Conservation (phyloP, 2,797 vertebrate species). For the Girardinus metallicus region DNA sequence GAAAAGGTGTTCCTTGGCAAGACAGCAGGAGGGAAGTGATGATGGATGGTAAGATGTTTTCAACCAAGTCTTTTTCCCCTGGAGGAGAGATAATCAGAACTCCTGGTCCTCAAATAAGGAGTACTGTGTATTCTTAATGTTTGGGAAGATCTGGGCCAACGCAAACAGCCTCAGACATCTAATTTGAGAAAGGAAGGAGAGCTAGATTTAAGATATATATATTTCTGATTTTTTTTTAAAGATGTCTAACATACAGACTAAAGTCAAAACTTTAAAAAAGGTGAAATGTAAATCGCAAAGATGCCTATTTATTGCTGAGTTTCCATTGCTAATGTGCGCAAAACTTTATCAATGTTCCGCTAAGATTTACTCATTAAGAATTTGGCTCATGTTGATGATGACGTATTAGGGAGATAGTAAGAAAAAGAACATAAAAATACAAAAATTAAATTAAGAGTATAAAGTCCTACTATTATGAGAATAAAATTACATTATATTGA, state of each 20-base stretch:
- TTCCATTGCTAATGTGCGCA: too few species aligned
- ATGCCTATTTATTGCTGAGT: too few species aligned
- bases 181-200: constrained; percentile 9
- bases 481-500: too few species aligned
- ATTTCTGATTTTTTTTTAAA: background rate
- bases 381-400: background rate
- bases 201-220: constrained; percentile 33
- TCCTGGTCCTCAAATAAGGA: constrained; percentile 8
- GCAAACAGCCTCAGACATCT: constrained; percentile 25
- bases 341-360: too few species aligned
- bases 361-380: background rate
- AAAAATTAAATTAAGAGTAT: too few species aligned
- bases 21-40: constrained; percentile 27
- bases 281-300: too few species aligned
- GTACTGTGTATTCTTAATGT: constrained; percentile 23
- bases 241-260: too few species aligned
- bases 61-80: constrained; percentile 41
- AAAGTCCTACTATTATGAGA: too few species aligned
- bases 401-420: too few species aligned
- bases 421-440: too few species aligned
- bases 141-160: constrained; percentile 28
- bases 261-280: too few species aligned
- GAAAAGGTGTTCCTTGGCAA: constrained; percentile 24
- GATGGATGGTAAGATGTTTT: constrained; percentile 46
- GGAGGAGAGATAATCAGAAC: constrained; percentile 54